Evolutionary conservation across 2,113 vertebrate genomes (phyloP).

Genomic region (Atractosteus spatula): DNA sequence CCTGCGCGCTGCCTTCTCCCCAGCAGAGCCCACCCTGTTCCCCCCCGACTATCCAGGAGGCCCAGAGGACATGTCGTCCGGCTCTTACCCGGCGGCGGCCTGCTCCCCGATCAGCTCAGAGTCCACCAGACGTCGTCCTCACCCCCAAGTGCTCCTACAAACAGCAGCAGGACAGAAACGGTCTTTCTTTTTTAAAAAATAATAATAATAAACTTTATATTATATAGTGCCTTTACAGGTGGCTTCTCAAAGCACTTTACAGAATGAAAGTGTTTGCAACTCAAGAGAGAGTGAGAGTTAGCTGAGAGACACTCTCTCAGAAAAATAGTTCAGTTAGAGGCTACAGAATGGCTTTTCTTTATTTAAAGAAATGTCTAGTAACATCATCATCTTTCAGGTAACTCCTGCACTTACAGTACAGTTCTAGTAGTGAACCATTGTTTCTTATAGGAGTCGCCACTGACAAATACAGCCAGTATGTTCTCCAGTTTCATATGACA

Average conservation of each 20-base stretch:
- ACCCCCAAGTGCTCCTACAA: conserved; percentile 6
- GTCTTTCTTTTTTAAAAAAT: conserved; percentile 67
- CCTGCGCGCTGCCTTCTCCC: background rate
- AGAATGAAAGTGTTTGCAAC: conserved; percentile 51
- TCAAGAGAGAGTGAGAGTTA: conserved; percentile 59
- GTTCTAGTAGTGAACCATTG: no score
- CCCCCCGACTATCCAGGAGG: conserved; percentile 15
- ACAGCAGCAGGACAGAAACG: conserved; percentile 33
- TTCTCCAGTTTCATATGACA: background rate
- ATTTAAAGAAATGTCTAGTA: no score
- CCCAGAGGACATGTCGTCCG: conserved; percentile 45
- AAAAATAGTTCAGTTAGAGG: no score
- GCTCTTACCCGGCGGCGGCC: conserved; percentile 27
- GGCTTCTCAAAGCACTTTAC: no score
- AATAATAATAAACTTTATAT: no score
- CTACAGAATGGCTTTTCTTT: no score
- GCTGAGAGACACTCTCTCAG: conserved; percentile 42
- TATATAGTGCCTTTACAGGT: no score
- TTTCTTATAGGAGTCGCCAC: no score
- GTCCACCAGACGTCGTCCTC: conserved; percentile 19
- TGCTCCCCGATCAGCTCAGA: conserved; percentile 27
- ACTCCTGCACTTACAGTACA: no score
- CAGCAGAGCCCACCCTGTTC: background rate
- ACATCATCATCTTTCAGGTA: no score
- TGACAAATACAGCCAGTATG: no score